These are phyloP conservation scores for Agonopterix alstromeriana DNA, from an alignment of 2,888 invertebrate genomes.

Conservation along the genomic window DNA sequence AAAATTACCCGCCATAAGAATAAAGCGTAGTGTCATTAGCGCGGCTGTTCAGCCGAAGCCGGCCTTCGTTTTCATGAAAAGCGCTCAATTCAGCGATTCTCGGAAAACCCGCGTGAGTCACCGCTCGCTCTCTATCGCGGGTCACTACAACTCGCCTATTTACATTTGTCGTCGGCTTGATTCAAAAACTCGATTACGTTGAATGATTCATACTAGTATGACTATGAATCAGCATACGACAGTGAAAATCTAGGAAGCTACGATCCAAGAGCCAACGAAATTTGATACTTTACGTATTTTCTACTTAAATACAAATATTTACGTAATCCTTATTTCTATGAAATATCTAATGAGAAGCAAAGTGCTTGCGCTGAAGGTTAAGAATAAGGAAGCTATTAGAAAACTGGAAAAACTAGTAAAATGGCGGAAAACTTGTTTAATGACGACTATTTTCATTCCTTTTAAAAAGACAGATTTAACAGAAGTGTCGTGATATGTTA, in stretches of 20 bases:
- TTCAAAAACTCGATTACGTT: conserved; percentile 73
- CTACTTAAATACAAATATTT: neutral
- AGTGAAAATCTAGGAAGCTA: conserved; percentile 38
- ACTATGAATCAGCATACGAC: conserved; percentile 64
- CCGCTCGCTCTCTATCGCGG: conserved; percentile 59
- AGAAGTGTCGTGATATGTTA: conserved; percentile 33
- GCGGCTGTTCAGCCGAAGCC: conserved; percentile 29
- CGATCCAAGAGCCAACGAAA: conserved; percentile 10
- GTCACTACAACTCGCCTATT: conserved; percentile 64
- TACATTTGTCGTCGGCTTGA: conserved; percentile 65
- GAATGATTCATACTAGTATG: conserved; percentile 56
- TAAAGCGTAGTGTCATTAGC: conserved; percentile 30
- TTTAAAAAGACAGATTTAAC: neutral
- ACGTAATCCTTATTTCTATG: neutral
- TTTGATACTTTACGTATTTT: conserved; percentile 3
- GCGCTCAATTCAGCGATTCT: conserved; percentile 55
- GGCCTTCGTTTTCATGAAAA: conserved; percentile 72
- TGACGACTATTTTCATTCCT: neutral
- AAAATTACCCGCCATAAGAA: conserved; percentile 26
- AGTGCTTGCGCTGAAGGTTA: conserved; percentile 22
- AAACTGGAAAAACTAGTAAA: conserved; percentile 41
- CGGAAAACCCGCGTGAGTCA: conserved; percentile 75
- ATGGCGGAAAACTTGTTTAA: conserved; percentile 23
- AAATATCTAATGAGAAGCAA: neutral
- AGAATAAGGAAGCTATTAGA: conserved; percentile 30